Evolutionary conservation across 2,888 invertebrate species (phyloP), one percentile per base, ranked within the genome.

Genomic region (Pteria penguin): DNA sequence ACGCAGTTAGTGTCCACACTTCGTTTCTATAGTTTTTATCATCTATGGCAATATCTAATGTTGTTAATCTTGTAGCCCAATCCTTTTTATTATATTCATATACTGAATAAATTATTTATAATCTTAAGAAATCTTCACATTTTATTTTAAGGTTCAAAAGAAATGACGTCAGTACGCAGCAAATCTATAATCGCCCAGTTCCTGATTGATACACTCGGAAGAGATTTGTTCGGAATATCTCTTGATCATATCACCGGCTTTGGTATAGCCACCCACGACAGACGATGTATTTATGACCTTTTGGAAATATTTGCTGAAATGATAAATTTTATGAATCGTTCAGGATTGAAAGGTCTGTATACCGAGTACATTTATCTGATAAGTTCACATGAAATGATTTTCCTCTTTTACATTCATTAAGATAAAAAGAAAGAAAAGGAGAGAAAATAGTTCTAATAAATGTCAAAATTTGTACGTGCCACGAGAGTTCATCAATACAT

Each of bases 301-400:
- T 32, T 77, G 27, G 76, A 77, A n/a, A 70, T 77, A 4, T 77
- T 77, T 45, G 54, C 45, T 18, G 54, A 65, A 57, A n/a, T 75
- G 8, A 27, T 45, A 1, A 68, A 69, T n/a, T 52, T 24, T n/a
- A 31, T 36, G 5, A 55, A 70, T 11, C 27, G 45, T 4, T 33
- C 36, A 2, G 55, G 32, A 18, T 63, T 61, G 4, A 45, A 33
- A 14, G 75, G 75, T 75, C 29, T n/a, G n/a, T n/a, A n/a, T n/a
- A n/a, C n/a, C n/a, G n/a, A n/a, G n/a, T n/a, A n/a, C n/a, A n/a
- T n/a, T n/a, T n/a, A n/a, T n/a, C n/a, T n/a, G n/a, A n/a, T n/a
- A n/a, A n/a, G n/a, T n/a, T n/a, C n/a, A n/a, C n/a, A n/a, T n/a
- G n/a, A n/a, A n/a, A n/a, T n/a, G n/a, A n/a, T n/a, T n/a, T n/a